Evolutionary conservation across 2,797 vertebrate genomes (phyloP).

Genomic region (Muscicapa striata): DNA sequence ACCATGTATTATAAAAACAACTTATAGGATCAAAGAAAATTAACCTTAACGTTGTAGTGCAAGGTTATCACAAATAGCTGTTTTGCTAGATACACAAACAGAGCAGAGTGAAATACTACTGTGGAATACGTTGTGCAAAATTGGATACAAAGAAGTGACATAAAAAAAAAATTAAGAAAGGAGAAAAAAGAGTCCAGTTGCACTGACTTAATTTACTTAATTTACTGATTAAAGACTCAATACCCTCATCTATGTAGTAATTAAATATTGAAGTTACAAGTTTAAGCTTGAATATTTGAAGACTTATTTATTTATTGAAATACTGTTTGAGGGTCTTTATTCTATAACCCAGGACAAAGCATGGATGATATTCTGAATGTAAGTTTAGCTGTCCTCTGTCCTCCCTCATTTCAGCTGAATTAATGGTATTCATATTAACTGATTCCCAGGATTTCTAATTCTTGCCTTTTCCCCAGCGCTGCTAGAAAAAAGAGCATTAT

Average conservation of each 20-base stretch:
- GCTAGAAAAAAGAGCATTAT: background rate
- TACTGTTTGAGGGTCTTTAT: background rate
- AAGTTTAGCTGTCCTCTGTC: background rate
- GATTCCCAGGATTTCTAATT: background rate
- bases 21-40: background rate
- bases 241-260: background rate
- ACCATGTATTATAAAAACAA: background rate
- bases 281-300: background rate
- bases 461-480: background rate
- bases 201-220: no score
- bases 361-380: background rate
- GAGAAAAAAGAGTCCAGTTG: background rate
- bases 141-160: background rate
- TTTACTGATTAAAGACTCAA: background rate
- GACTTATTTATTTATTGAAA: background rate
- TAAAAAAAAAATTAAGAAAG: background rate
- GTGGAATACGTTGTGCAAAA: background rate
- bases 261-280: background rate
- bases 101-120: background rate
- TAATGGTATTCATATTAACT: background rate
- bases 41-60: background rate
- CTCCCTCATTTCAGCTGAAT: background rate
- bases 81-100: background rate
- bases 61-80: background rate
- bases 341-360: background rate